Conservation (phyloP, 1,140 invertebrate genomes). For the Drosophila guanche region DNA sequence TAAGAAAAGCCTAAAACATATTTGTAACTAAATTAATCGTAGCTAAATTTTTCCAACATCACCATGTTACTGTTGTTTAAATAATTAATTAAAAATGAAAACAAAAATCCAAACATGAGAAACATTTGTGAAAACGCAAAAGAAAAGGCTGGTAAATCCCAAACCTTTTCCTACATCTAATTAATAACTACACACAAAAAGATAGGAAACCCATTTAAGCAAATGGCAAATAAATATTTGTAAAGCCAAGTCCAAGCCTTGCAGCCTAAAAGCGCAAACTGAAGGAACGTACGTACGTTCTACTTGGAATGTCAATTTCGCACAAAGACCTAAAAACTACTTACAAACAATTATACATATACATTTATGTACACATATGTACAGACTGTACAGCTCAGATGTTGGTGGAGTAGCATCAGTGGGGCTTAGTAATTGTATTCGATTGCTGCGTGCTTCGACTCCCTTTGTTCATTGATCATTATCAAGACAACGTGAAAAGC, state of each 20-base stretch:
- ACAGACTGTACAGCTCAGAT: no score
- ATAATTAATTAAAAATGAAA: constrained; percentile 47
- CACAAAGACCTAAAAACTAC: constrained; percentile 26
- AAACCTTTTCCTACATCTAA: constrained; percentile 28
- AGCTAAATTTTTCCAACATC: constrained; percentile 75
- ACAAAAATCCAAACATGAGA: constrained; percentile 16
- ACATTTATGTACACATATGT: no score
- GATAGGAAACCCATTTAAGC: neutral
- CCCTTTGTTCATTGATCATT: no score
- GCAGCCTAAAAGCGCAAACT: no score
- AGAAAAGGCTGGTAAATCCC: constrained; percentile 11
- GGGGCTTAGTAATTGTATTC: no score
- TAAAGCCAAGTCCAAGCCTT: constrained; percentile 6
- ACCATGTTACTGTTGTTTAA: constrained; percentile 77
- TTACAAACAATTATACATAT: neutral
- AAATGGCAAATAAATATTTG: constrained; percentile 2
- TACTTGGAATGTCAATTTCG: constrained; percentile 41
- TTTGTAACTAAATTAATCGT: constrained; percentile 68
- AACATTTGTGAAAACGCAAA: constrained; percentile 13
- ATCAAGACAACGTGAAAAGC: no score
- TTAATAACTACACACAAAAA: neutral
- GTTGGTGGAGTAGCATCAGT: no score
- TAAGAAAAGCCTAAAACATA: constrained; percentile 40
- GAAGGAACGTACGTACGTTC: no score
- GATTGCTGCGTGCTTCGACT: no score